phyloP scores from a whole-genome alignment of 2,797 vertebrate genomes.

The Galaxias olidus region DNA sequence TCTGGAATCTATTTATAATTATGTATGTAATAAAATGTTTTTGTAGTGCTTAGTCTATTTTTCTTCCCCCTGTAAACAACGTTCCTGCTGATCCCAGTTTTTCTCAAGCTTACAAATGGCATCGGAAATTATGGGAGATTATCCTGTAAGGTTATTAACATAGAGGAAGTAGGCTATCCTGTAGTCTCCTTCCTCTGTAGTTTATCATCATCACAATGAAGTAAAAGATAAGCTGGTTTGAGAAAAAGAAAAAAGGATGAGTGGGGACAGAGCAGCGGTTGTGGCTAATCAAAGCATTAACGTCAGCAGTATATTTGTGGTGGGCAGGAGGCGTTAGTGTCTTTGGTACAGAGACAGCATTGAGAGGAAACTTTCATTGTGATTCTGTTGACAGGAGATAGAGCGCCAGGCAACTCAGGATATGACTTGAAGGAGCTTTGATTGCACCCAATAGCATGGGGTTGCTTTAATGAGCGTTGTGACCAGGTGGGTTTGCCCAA shows the following conservation, averaged over 20 bases:
- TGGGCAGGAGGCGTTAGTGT: constrained; percentile 44
- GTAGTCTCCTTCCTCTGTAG: neutral
- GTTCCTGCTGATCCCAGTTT: too few species aligned
- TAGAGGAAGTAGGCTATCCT: neutral
- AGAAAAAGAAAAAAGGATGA: constrained; percentile 18
- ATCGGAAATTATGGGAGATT: constrained; percentile 13
- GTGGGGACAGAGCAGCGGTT: neutral
- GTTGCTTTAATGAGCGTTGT: constrained; percentile 68
- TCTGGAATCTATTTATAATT: too few species aligned
- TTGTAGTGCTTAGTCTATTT: too few species aligned
- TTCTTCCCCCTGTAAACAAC: too few species aligned
- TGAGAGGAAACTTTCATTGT: constrained; percentile 79
- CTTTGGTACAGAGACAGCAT: constrained; percentile 39
- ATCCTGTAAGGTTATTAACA: neutral
- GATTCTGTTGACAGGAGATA: constrained; percentile 90
- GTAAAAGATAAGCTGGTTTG: constrained; percentile 23
- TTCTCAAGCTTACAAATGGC: neutral
- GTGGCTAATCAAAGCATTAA: constrained; percentile 37
- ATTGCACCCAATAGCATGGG: constrained; percentile 74
- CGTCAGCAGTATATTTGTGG: constrained; percentile 44
- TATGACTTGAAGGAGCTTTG: constrained; percentile 84
- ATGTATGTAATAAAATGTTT: too few species aligned
- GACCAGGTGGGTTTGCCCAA: constrained; percentile 54
- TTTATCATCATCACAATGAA: constrained; percentile 23
- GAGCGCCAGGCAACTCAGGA: constrained; percentile 78